Evolutionary conservation across 2,113 vertebrate species (phyloP).

Genomic region (Melanocharis versteri): DNA sequence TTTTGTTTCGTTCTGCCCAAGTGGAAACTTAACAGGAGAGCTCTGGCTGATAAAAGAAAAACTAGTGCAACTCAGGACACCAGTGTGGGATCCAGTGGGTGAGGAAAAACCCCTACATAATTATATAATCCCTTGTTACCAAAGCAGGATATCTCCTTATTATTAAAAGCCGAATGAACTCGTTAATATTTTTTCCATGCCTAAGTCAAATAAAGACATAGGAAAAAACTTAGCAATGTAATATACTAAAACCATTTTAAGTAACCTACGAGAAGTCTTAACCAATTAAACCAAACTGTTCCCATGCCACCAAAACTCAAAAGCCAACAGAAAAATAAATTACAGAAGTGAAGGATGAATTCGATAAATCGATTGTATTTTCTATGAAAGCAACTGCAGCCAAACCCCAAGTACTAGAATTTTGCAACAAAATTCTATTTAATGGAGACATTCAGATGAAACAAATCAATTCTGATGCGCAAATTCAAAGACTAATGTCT

Average conservation of each 20-base stretch:
- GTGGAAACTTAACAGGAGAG: background rate
- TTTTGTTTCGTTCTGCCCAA: background rate
- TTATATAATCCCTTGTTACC: background rate
- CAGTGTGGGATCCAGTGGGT: background rate
- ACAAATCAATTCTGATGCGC: background rate
- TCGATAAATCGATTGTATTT: background rate
- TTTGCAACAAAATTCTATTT: background rate
- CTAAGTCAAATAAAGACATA: background rate
- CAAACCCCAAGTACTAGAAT: background rate
- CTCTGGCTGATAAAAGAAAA: background rate
- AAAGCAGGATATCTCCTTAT: accelerated
- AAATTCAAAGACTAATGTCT: background rate
- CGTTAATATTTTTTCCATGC: background rate
- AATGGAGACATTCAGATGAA: background rate
- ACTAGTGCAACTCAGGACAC: background rate
- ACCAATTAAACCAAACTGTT: background rate
- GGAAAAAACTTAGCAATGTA: no score
- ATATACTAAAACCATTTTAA: background rate
- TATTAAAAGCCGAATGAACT: background rate
- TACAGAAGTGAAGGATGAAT: background rate
- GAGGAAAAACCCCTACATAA: accelerated
- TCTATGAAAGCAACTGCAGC: background rate
- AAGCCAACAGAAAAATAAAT: background rate
- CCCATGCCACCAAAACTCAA: background rate
- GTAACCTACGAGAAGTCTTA: background rate